phyloP scores from a whole-genome alignment of 2,888 invertebrate species.

The Anticlea derivata region DNA sequence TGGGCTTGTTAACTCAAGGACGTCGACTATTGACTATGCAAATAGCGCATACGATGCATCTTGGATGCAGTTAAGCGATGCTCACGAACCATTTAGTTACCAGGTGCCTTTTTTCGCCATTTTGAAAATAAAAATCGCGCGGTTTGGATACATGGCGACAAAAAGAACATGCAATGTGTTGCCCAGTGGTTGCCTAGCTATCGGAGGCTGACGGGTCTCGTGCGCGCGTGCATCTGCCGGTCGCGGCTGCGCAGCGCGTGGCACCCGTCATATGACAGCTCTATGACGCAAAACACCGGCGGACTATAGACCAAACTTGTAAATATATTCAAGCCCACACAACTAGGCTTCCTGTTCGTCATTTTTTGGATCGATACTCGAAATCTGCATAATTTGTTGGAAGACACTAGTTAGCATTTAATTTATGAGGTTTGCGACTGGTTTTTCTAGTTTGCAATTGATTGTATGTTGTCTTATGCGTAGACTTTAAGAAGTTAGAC shows the following conservation, averaged over 20 bases:
- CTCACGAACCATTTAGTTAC: neutral
- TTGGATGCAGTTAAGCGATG: conserved; percentile 10
- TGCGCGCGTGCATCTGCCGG: conserved; percentile 70
- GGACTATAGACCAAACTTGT: conserved; percentile 34
- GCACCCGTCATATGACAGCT: conserved; percentile 36
- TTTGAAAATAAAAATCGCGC: no score
- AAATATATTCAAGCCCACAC: conserved; percentile 31
- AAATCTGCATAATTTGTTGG: conserved; percentile 27
- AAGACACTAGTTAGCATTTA: neutral
- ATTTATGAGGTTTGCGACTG: conserved; percentile 1
- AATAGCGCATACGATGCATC: conserved; percentile 34
- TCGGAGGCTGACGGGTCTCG: conserved; percentile 49
- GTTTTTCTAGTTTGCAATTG: conserved; percentile 1
- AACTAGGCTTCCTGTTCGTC: conserved; percentile 13
- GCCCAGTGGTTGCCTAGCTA: neutral
- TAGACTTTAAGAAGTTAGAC: no score
- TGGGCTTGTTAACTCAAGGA: conserved; percentile 22
- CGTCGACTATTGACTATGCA: conserved; percentile 29
- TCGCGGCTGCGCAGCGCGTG: conserved; percentile 52
- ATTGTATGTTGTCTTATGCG: no score
- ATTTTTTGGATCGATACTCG: conserved; percentile 14
- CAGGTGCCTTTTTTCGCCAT: no score
- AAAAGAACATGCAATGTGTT: conserved; percentile 1
- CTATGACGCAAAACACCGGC: conserved; percentile 41
- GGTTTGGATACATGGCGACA: neutral